These are phyloP conservation scores for Cichlasoma orientale DNA, from an alignment of 2,797 vertebrate species.

Conservation along the genomic window DNA sequence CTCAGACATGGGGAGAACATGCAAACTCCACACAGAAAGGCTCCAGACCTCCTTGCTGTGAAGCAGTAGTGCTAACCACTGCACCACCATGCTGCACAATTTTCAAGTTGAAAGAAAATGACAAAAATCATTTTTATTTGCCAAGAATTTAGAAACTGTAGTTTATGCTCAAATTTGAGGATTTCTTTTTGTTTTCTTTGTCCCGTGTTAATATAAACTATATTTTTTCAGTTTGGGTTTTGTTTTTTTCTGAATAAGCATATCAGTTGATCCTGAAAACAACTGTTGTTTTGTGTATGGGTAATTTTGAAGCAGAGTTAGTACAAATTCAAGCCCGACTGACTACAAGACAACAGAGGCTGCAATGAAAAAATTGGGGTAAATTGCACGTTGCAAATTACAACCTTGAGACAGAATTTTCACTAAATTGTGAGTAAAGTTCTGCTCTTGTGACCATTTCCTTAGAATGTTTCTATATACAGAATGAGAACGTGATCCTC, in stretches of 20 bases:
- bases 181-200: neutral
- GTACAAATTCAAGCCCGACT: neutral
- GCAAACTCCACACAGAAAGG: neutral
- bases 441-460: slow-evolving; percentile 32
- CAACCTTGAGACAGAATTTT: neutral
- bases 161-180: neutral
- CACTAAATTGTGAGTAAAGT: slow-evolving; percentile 16
- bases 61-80: neutral
- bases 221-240: neutral
- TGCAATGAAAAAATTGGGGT: neutral
- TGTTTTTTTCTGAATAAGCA: neutral
- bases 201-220: neutral
- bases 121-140: neutral
- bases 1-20: neutral
- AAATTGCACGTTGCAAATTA: neutral
- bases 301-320: neutral
- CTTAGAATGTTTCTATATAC: slow-evolving; percentile 33
- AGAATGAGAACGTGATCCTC: slow-evolving; percentile 42
- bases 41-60: neutral
- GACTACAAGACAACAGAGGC: neutral
- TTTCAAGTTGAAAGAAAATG: neutral
- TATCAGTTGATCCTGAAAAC: slow-evolving; percentile 2
- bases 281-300: neutral
- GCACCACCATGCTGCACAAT: neutral
- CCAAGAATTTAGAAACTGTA: neutral